Evolutionary conservation across 2,797 vertebrate species (phyloP), one percentile per base, ranked within the genome.

Genomic region (Syngnathus acus): DNA sequence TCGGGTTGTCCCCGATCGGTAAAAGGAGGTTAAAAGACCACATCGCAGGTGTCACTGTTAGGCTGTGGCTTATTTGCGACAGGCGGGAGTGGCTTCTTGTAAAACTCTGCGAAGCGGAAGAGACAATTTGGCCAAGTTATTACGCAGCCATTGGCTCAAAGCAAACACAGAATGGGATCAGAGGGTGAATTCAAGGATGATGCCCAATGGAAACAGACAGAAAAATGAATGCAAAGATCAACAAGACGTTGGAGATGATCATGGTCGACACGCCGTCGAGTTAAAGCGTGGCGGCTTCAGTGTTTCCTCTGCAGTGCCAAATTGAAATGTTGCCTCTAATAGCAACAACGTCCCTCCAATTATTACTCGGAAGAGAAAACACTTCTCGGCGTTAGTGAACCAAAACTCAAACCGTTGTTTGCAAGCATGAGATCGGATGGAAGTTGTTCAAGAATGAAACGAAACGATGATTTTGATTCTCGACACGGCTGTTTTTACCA

Each of bases 41-140:
- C 72, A 74, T 96, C 93, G 2, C 94, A 91, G 65, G 90, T 78
- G 71, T 96, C 96, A 58, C 94, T 89, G 75, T 96, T 97, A 58
- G 95, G 95, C 87, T 86, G 92, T 74, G 92, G 94, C 82, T 89
- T 91, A 64, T 92, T 72, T 54, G 90, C 87, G n/a, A 98, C 82
- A 0, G 96, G 95, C 16, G 96, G 95, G 67, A 98, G 90, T 39
- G 94, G 94, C 86, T 96, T 98, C 75, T 94, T 94, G 86, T 75
- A 89, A 87, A 93, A 91, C 21, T 92, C 92, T 93, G 91, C 62
- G 74, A 74, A 88, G 69, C 67, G 76, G 75, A 70, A 67, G 62
- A 76, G 65, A 54, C 48, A 72, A 69, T 61, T 71, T 16, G 50
- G 63, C 70, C 68, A 17, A 11, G 26, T 81, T 82, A 86, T 68